phyloP scores from a whole-genome alignment of 2,113 vertebrate species.

The Sprattus sprattus region DNA sequence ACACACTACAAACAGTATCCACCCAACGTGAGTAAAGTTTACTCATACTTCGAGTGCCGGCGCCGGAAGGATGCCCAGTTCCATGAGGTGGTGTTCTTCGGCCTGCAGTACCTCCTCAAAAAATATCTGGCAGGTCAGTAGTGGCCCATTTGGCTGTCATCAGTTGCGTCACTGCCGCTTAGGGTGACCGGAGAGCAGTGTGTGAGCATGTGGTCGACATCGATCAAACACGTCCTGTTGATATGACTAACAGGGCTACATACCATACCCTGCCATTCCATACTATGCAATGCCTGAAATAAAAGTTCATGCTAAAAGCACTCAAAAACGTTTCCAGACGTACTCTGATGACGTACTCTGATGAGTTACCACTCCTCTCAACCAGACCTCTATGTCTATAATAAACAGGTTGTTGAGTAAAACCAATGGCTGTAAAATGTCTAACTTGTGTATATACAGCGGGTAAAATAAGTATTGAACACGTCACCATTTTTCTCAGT shows the following conservation, averaged over 20 bases:
- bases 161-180: not conserved
- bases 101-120: slow-evolving; percentile 74
- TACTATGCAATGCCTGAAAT: not conserved
- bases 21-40: slow-evolving; percentile 70
- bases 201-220: not conserved
- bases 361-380: not conserved
- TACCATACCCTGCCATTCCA: not conserved
- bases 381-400: not conserved
- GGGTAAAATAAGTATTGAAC: too few relatives aligned
- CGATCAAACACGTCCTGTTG: not conserved
- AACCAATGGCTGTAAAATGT: too few relatives aligned
- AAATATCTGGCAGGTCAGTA: slow-evolving; percentile 70
- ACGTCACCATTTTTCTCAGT: too few relatives aligned
- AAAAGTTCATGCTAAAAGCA: not conserved
- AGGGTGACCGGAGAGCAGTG: not conserved
- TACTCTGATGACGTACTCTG: too few relatives aligned
- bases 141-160: not conserved
- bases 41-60: slow-evolving; percentile 76
- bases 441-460: too few relatives aligned
- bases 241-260: not conserved
- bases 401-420: not conserved
- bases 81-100: slow-evolving; percentile 74
- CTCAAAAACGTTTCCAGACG: not conserved
- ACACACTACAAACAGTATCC: slow-evolving; percentile 78
- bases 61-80: slow-evolving; percentile 63